Evolutionary conservation across 2,888 invertebrate genomes (phyloP).

Genomic region (Stramonita haemastoma): DNA sequence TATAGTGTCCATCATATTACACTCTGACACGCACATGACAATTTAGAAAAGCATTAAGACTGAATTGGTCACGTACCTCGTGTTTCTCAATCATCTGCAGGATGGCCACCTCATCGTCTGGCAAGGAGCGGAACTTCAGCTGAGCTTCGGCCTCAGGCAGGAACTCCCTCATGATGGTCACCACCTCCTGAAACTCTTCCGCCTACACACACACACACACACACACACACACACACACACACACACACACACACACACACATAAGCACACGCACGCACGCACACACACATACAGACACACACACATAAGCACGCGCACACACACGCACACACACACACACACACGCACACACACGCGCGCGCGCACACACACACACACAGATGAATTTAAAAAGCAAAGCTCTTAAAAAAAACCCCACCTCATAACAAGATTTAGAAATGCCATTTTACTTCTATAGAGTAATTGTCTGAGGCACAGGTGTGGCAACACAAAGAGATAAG

Average conservation of each 20-base stretch:
- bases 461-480: too few relatives aligned
- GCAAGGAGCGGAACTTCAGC: slow-evolving; percentile 74
- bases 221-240: not conserved
- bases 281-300: not conserved
- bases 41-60: too few relatives aligned
- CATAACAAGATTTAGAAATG: too few relatives aligned
- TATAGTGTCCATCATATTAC: too few relatives aligned
- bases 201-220: slow-evolving; percentile 60
- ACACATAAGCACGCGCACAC: not conserved
- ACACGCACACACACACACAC: not conserved
- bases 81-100: slow-evolving; percentile 76
- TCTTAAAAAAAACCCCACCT: too few relatives aligned
- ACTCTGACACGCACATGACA: too few relatives aligned
- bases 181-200: slow-evolving; percentile 76
- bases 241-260: not conserved
- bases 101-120: slow-evolving; percentile 75
- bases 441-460: too few relatives aligned
- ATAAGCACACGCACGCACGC: not conserved
- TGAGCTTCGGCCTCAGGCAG: slow-evolving; percentile 76
- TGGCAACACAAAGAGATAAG: not conserved
- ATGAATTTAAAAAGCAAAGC: too few relatives aligned
- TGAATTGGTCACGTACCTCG: slow-evolving; percentile 62
- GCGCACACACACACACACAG: not conserved
- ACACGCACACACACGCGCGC: not conserved
- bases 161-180: slow-evolving; percentile 75